A percentile compares a stretch with the other conserved stretches of the same genome.
phyloP scores from a whole-genome alignment of 2,888 invertebrate species.

The Nyleta sp. region DNA sequence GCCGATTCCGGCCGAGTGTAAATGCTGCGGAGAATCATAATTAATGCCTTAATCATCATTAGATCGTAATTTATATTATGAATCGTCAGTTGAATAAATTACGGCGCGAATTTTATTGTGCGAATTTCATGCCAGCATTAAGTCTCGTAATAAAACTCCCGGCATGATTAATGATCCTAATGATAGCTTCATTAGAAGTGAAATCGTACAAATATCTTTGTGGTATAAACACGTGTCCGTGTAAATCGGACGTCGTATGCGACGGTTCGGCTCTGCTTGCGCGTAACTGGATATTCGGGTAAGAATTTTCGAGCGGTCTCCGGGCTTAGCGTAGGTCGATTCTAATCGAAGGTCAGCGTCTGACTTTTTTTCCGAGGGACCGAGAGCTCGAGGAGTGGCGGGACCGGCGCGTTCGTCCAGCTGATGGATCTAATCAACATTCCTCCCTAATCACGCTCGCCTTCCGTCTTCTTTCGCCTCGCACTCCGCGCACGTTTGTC shows the following conservation, averaged over 20 bases:
- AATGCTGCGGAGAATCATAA: constrained; percentile 40
- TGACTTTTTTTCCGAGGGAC: constrained; percentile 69
- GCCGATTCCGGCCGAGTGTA: constrained; percentile 74
- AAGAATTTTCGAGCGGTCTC: constrained; percentile 1
- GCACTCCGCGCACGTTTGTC: constrained; percentile 20
- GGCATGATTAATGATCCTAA: constrained; percentile 57
- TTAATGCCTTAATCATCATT: constrained; percentile 52
- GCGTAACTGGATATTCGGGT: too few species aligned
- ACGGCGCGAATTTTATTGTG: constrained; percentile 50
- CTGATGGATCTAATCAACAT: constrained; percentile 83
- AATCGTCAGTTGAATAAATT: constrained; percentile 51
- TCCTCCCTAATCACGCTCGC: constrained; percentile 80
- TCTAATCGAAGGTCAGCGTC: constrained; percentile 70
- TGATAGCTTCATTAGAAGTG: constrained; percentile 56
- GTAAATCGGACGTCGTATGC: constrained; percentile 25
- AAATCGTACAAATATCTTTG: constrained; percentile 36
- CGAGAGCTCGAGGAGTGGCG: constrained; percentile 58
- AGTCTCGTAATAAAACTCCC: constrained; percentile 50
- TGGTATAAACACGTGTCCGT: constrained; percentile 14
- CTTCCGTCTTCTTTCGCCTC: constrained; percentile 53
- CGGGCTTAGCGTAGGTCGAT: constrained; percentile 53
- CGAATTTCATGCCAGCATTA: constrained; percentile 48
- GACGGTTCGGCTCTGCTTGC: constrained; percentile 2
- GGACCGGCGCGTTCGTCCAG: constrained; percentile 72
- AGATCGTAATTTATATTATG: constrained; percentile 57